Base-by-base conservation (phyloP, 2,113 vertebrate species). In the Procavia capensis region DNA sequence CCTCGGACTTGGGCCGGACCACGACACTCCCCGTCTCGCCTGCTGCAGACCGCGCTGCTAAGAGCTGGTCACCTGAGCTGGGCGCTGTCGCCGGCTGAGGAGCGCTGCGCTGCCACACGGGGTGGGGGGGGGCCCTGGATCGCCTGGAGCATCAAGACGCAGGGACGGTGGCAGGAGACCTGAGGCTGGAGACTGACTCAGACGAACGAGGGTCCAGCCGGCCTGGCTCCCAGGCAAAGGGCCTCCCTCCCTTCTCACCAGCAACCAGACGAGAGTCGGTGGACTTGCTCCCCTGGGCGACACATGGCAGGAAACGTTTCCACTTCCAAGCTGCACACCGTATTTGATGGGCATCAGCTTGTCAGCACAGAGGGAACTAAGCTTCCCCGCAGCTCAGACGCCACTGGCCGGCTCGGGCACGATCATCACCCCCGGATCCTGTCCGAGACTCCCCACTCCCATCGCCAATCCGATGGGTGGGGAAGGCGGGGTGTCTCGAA, bases 321-420 rank as follows among this genome's bases (percentile, higher is more conserved):
- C 70, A 93, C 81, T 91, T 96, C 87, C 66, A 87, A 95, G 80
- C 34, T 91, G 61, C 84, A 94, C 91, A 93, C 80, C 22, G 6
- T 16, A 80, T 74, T 92, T 94, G 95, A 88, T 66, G 43, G 75
- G 74, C 68, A 91, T 45, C 88, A 94, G 93, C 50, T 88, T 95
- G 92, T 36, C 54, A 54, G 34, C 1, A 79, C 70, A 63, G 16
- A 10, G 25, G 82, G 80, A 54, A 66, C 25, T 47, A 24, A 57
- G 57, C 79, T 94, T 78, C 75, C 27, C 66, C 66, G 68, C 34
- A 20, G 75, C 41, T 14, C 43, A 50, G 19, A 36, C 61, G 25
- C 85, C 88, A 64, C 3, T 29, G 63, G 45, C 78, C 50, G 54
- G 50, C 17, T 24, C 47, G 27, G 82, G 63, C 79, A 57, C 16